Evolutionary conservation across 2,113 vertebrate genomes (phyloP).

Genomic region (Oreochromis niloticus): DNA sequence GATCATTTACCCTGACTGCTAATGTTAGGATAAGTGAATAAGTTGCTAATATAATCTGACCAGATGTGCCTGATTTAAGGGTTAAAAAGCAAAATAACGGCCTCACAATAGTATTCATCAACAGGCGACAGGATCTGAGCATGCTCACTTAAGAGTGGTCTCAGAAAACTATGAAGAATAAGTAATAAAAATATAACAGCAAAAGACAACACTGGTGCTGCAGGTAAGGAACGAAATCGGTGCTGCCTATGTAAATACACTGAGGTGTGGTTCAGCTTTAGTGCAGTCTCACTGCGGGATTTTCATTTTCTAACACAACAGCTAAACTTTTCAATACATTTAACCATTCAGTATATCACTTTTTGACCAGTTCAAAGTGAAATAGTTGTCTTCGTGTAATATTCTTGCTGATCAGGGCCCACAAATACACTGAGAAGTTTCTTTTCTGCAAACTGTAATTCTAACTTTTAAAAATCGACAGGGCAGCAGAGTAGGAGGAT

Average conservation of each 20-base stretch:
- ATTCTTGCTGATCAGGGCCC: background rate
- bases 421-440: background rate
- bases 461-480: background rate
- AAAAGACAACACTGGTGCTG: background rate
- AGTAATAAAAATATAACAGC: background rate
- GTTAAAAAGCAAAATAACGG: background rate
- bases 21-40: background rate
- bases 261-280: background rate
- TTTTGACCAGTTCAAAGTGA: background rate
- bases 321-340: background rate
- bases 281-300: background rate
- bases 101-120: background rate
- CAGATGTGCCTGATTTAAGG: background rate
- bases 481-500: background rate
- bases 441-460: background rate
- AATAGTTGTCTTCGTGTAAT: background rate
- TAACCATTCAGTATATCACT: background rate
- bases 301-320: background rate
- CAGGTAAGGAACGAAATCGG: background rate
- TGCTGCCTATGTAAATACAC: background rate
- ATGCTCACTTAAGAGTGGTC: background rate
- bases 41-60: background rate
- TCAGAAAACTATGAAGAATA: background rate
- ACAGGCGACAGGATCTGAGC: background rate
- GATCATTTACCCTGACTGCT: background rate